Conservation (phyloP, 2,797 vertebrate genomes). For the Helostoma temminkii region DNA sequence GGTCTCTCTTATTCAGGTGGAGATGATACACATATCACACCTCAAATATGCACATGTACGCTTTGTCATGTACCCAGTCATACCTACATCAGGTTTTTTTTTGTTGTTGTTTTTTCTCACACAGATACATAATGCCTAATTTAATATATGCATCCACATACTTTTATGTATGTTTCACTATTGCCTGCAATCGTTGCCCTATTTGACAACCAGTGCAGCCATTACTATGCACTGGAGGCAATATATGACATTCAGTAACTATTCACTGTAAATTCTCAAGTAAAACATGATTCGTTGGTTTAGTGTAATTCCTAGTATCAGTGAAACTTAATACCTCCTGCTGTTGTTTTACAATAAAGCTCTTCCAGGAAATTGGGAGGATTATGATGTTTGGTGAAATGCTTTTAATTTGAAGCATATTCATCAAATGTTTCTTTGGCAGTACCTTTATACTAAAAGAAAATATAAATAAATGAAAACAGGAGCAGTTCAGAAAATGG, state of each 20-base stretch:
- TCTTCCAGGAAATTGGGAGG: conserved; percentile 1
- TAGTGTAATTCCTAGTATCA: not conserved
- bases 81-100: conserved; percentile 10
- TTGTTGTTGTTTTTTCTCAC: conserved; percentile 7
- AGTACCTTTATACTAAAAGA: not conserved
- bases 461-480: not conserved
- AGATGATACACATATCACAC: conserved; percentile 60
- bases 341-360: conserved; percentile 13
- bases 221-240: no score
- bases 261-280: conserved; percentile 63
- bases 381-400: not conserved
- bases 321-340: not conserved
- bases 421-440: conserved; percentile 5
- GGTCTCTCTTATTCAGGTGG: conserved; percentile 93
- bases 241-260: conserved; percentile 8
- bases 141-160: conserved; percentile 6
- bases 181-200: conserved; percentile 29
- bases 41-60: conserved; percentile 31
- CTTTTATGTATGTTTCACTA: conserved; percentile 21
- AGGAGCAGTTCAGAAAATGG: not conserved
- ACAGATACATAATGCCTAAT: not conserved
- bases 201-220: conserved; percentile 17
- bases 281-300: conserved; percentile 4
- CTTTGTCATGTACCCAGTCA: conserved; percentile 16
- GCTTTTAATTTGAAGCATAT: conserved; percentile 10